Conservation (phyloP, 2,888 invertebrate species). For the Falcaria lacertinaria region DNA sequence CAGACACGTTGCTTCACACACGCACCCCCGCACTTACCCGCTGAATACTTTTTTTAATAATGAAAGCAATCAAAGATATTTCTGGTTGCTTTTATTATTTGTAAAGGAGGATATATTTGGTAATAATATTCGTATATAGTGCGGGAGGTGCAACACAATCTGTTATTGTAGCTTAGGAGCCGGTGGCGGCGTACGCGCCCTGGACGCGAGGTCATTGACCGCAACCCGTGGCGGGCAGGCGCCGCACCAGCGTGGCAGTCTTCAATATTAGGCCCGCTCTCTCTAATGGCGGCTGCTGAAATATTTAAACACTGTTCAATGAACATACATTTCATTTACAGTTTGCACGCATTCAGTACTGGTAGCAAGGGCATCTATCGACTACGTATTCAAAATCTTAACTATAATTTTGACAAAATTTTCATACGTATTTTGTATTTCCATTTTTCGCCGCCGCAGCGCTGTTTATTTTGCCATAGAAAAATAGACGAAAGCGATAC, state of each 20-base stretch:
- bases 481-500: too few species aligned
- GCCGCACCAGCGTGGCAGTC: conserved; percentile 42
- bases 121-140: conserved; percentile 23
- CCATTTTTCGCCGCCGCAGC: too few species aligned
- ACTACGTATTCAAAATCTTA: too few species aligned
- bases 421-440: too few species aligned
- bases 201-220: conserved; percentile 10
- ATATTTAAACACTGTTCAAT: conserved; percentile 8
- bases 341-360: too few species aligned
- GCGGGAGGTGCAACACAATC: conserved; percentile 31
- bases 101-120: not conserved
- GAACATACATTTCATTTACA: too few species aligned
- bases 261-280: conserved; percentile 56
- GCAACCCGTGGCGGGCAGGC: conserved; percentile 9
- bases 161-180: conserved; percentile 31
- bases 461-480: too few species aligned
- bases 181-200: conserved; percentile 20
- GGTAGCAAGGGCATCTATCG: too few species aligned
- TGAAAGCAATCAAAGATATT: conserved; percentile 50
- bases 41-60: conserved; percentile 39
- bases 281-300: conserved; percentile 71
- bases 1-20: conserved; percentile 61
- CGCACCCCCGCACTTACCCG: conserved; percentile 52
- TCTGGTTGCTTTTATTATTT: conserved; percentile 54
- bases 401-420: too few species aligned